Base-by-base conservation (phyloP, 2,113 vertebrate species). In the Peromyscus maniculatus region DNA sequence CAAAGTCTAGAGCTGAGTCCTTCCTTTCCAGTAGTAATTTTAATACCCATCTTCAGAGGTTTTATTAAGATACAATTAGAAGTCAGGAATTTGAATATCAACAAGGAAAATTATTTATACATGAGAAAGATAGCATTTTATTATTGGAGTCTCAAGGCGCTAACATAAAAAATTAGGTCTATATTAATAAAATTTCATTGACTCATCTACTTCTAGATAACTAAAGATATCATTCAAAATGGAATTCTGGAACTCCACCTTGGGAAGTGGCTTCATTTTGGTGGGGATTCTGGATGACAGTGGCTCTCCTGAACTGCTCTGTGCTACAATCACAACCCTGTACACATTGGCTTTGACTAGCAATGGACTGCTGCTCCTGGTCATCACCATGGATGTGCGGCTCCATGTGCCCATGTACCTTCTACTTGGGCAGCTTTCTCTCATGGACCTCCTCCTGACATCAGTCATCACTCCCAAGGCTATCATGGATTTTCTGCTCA, bases 381-480 rank as follows among this genome's bases (percentile, higher is more conserved):
- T 87, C 66, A 97, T 97, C 89, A 95, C 91, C 4, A 0, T 24
- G 22, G 97, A 97, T 15, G 5, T 3, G 13, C 33, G 3, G 8
- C 94, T 97, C 12, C 96, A 97, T 0, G 21, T 97, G 52, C 97
- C 97, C 67, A 98, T 97, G 96, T 98, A 97, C 52, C 67, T 96
- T n/a, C 64, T 97, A 9, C 97, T 97, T 0, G 10, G 93, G 10
- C 97, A 98, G 31, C 96, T 98, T 24, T 98, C 95, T 22, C 89
- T 98, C 66, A 95, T 96, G 93, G 84, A 87, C 5, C 84, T 87
- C 10, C 64, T 87, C 31, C 43, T 87, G 5, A 87, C 84, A 49
- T 87, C 84, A 69, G 84, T 87, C 33, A 87, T 87, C 10, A 87
- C 43, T 52, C 84, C 84, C 28, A 87, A 87, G 31, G 84, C 84